phyloP scores from a whole-genome alignment of 2,888 invertebrate genomes.

The Ametastegia equiseti region DNA sequence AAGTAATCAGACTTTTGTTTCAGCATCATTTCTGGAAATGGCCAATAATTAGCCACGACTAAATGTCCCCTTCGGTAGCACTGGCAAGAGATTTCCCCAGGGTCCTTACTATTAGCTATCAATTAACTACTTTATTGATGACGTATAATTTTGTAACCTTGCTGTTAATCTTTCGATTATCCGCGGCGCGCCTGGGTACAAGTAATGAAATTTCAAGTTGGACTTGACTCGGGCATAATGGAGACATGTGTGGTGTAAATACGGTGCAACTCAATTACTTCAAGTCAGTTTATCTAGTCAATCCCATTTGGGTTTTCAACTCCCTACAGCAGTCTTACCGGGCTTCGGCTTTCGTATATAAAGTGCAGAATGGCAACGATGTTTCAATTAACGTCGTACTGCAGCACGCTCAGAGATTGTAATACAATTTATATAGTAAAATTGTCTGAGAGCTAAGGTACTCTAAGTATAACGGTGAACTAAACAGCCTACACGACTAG shows the following conservation, averaged over 20 bases:
- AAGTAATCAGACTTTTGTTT: neutral
- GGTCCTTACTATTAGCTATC: neutral
- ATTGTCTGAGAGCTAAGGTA: slow-evolving; percentile 27
- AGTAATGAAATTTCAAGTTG: neutral
- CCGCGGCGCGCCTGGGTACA: neutral
- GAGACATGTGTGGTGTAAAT: neutral
- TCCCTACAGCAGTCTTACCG: slow-evolving; percentile 23
- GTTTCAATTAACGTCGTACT: slow-evolving; percentile 41
- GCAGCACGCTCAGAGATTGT: neutral
- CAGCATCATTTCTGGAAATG: neutral
- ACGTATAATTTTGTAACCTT: neutral
- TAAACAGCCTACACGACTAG: neutral
- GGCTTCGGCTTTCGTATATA: slow-evolving; percentile 21
- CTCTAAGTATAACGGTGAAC: slow-evolving; percentile 12
- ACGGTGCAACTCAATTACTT: slow-evolving; percentile 3
- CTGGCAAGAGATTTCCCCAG: neutral
- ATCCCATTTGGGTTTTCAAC: slow-evolving; percentile 29
- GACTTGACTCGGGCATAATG: neutral
- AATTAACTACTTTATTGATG: neutral
- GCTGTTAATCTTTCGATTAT: neutral
- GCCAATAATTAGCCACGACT: slow-evolving; percentile 2
- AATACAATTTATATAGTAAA: slow-evolving; percentile 31
- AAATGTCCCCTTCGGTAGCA: neutral
- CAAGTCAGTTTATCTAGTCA: slow-evolving; percentile 23
- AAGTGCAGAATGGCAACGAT: slow-evolving; percentile 41